Base-by-base conservation (phyloP, 2,888 invertebrate genomes). In the Mythimna ferrago region DNA sequence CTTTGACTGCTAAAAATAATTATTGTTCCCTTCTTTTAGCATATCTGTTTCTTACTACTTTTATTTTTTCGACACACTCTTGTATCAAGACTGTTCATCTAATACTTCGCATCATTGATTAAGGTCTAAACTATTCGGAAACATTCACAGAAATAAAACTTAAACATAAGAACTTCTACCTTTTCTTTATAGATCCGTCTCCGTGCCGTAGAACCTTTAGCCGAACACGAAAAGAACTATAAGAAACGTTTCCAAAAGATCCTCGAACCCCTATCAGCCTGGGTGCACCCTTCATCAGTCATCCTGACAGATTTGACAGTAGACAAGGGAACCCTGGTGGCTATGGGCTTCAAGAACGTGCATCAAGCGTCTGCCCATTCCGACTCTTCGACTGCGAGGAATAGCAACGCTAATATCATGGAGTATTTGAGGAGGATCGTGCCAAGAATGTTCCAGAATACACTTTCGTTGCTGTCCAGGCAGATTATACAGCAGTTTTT, bases 381-480 rank as follows among this genome's bases (percentile, higher is more conserved):
- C 0, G 96, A 95, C 14, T 93, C 95, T 7, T 94, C 95, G 70
- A 91, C 96, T 0, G 90, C 95, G 1, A 96, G 97, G 82, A 97
- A 97, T 81, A 97, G 97, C 66, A 98, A 98, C 87, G 97, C 97
- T 0, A 97, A 97, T 70, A 98, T 99, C 10, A 99, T 99, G 99
- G 98, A 98, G 88, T 99, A 99, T 90, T 93, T 99, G 80, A 96
- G 98, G 48, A 97, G 98, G 80, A 98, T 98, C 69, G 98, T 99
- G 4, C 99, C 99, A 0, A 97, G 98, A 87, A 98, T 99, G 98
- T 99, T 99, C 94, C 98, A 98, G 95, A 98, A 98, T 85, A 98
- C 98, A 0, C 93, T 99, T 10, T 98, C 98, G 14, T 91, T 98
- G 81, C 94, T 99, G 0, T 98, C 98, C 2, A 96, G 98, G 63